phyloP scores from a whole-genome alignment of 37 sponge, comb jelly and placozoan species.

The Chondrosia reniformis region DNA sequence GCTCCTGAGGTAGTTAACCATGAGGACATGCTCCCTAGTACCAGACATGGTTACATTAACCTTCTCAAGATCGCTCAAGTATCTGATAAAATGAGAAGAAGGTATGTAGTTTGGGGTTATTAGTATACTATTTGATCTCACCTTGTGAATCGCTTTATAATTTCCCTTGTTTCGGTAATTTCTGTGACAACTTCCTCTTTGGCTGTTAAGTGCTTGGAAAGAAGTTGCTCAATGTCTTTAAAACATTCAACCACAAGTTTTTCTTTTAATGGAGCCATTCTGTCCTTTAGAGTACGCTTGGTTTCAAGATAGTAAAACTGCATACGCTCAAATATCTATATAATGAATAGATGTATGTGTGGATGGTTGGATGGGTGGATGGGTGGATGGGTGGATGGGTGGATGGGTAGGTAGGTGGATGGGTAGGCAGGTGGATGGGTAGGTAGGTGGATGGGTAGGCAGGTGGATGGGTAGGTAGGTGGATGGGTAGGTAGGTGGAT shows the following conservation, averaged over 20 bases:
- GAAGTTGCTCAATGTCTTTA: constrained; percentile 58
- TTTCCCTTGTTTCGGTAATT: constrained; percentile 41
- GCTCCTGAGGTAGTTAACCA: constrained; percentile 25
- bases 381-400: background rate
- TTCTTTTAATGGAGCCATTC: background rate
- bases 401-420: background rate
- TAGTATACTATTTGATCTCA: background rate
- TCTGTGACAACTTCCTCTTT: constrained; percentile 56
- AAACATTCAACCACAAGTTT: background rate
- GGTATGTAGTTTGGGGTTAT: too few relatives aligned
- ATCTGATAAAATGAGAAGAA: background rate
- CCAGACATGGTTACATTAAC: background rate
- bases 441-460: background rate
- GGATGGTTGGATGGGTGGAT: background rate
- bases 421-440: background rate
- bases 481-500: background rate
- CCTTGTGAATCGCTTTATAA: constrained; percentile 30
- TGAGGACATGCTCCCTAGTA: constrained; percentile 38
- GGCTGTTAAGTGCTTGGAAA: constrained; percentile 52
- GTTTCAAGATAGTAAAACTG: background rate
- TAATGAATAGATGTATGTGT: background rate
- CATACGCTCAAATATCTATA: background rate
- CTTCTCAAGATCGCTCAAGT: background rate
- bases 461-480: background rate
- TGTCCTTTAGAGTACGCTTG: background rate